These are phyloP conservation scores for Smittia aterrima DNA, from an alignment of 2,888 invertebrate genomes.

Conservation along the genomic window DNA sequence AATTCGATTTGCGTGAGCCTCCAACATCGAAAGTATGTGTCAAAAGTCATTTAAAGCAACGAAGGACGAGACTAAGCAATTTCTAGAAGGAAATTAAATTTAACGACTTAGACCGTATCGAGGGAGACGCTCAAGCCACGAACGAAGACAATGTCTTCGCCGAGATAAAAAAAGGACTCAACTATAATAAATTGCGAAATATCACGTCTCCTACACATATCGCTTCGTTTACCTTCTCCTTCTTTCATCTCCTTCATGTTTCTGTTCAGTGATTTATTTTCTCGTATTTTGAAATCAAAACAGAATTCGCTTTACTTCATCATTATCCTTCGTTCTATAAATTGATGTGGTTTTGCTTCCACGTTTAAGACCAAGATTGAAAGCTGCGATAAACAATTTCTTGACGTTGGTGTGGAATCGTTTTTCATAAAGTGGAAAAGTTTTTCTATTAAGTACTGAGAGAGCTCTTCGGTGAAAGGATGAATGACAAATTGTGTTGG, in stretches of 20 bases:
- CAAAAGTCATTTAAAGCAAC: too few relatives aligned
- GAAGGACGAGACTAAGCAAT: too few relatives aligned
- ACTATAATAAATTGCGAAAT: not conserved
- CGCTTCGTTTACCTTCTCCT: constrained; percentile 6
- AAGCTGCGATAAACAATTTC: not conserved
- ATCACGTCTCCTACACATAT: not conserved
- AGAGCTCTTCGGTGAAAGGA: not conserved
- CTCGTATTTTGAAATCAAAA: not conserved
- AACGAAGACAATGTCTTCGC: not conserved
- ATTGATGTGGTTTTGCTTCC: not conserved
- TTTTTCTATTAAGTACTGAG: not conserved
- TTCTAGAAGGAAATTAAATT: too few relatives aligned
- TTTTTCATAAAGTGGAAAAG: not conserved
- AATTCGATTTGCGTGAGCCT: too few relatives aligned
- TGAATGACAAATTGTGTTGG: not conserved
- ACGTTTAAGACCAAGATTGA: not conserved
- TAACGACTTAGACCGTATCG: not conserved
- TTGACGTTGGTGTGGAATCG: not conserved
- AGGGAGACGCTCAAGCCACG: not conserved
- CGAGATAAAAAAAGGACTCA: not conserved
- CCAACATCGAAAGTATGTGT: too few relatives aligned
- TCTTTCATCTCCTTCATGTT: not conserved
- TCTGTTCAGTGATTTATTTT: not conserved
- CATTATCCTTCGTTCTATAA: not conserved
- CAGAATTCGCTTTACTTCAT: not conserved